Evolutionary conservation across 2,888 invertebrate genomes (phyloP), one percentile per base, ranked within the genome.

Genomic region (Lampropteryx suffumata): DNA sequence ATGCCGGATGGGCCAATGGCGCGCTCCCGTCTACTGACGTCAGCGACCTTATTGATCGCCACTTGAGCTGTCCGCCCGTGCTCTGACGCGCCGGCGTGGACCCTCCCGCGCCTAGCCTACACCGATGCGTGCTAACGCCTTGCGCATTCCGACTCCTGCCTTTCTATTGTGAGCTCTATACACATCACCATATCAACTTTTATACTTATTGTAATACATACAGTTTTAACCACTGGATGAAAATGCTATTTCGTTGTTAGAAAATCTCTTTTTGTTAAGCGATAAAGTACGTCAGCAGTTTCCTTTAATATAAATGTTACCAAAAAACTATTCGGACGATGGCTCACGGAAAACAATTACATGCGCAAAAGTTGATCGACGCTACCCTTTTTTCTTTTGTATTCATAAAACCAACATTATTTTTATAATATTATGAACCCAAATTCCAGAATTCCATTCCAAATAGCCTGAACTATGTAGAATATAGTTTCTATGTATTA

Each of bases 1-100:
- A 85, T 87, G 86, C 87, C 85, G 83, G 74, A 79, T 72, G 80
- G 76, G 79, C 83, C 87, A 88, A 84, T 84, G 72, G 90, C 85
- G 84, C 84, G 79, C 78, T 78, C 77, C 79, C 79, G 80, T 75
- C 79, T 74, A 68, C 82, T 88, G 85, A 84, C 86, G 87, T 85
- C 89, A 88, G 82, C 73, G 64, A 64, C 55, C 52, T 64, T 90
- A 90, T 89, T 82, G 89, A 89, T 88, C 83, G 76, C 65, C 63
- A 62, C 70, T 69, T 59, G 64, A 39, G 58, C 73, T 65, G 60
- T 60, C 53, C 67, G 64, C 64, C 62, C 70, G 62, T 55, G 56
- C 64, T 59, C 56, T 47, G 52, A 44, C 47, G 55, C 56, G 55
- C 54, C 43, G 39, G 44, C 67, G 53, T 56, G 61, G 64, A 57